Percentiles rank a stretch among this genome's conserved stretches.
phyloP scores from a whole-genome alignment of 2,113 vertebrate genomes.

The Tragelaphus strepsiceros region DNA sequence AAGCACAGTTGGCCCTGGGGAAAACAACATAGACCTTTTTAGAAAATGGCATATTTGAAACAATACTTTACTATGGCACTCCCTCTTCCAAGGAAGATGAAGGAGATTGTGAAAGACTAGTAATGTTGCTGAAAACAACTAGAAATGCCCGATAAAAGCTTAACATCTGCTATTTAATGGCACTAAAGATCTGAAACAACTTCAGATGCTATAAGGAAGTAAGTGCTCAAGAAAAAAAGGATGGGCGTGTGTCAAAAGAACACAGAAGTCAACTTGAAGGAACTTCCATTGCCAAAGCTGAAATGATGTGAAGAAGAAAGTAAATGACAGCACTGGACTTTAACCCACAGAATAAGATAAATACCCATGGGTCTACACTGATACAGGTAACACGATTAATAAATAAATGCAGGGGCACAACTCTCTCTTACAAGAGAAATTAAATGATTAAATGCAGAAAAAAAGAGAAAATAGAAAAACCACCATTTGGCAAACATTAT shows the following conservation, averaged over 20 bases:
- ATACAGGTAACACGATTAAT: neutral
- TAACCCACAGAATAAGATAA: neutral
- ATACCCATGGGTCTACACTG: neutral
- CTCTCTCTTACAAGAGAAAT: neutral
- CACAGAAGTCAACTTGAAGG: neutral
- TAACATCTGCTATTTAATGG: neutral
- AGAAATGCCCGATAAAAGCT: neutral
- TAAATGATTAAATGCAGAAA: neutral
- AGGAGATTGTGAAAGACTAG: neutral
- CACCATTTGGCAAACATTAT: neutral
- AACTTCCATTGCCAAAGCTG: neutral
- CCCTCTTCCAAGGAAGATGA: neutral
- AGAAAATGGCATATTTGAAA: neutral
- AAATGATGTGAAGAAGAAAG: neutral
- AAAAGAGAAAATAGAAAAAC: neutral
- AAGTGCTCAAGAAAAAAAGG: neutral
- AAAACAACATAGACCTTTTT: neutral
- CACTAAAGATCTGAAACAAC: neutral
- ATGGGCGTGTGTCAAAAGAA: neutral
- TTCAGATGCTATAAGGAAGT: neutral
- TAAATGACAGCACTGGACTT: neutral
- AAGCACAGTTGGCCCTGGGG: neutral
- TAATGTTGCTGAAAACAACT: neutral
- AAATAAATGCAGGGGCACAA: neutral
- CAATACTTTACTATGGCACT: neutral